Evolutionary conservation across 2,797 vertebrate genomes (phyloP), one percentile per base, ranked within the genome.

Genomic region (Esox lucius): DNA sequence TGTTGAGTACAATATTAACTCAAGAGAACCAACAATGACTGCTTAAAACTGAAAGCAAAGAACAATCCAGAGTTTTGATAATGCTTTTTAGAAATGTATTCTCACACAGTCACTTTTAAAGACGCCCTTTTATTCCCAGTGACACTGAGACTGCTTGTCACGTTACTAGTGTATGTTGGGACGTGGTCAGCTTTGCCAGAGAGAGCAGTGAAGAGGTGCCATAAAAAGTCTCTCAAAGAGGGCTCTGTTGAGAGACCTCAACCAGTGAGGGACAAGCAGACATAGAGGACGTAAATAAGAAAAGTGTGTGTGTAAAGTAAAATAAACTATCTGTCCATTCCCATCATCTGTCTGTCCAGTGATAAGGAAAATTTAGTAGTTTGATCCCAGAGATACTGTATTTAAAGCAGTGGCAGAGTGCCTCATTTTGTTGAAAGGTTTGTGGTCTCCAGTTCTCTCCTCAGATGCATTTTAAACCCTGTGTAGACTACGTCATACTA

Each of bases 61-160:
- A 92, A 91, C 91, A 93, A 92, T 91, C 89, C 87, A 79, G 77
- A 88, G 80, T 35, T 71, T 71, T 61, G 31, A 22, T 33, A 35
- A 26, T 71, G 64, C 33, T 76, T 69, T 46, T 61, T 74, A 49
- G 19, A 72, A 71, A 39, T 33, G 0, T 31, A 15, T 74, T 71
- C 31, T 75, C 87, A 84, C 85, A 83, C 71, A 76, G 86, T 90
- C 85, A 90, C 86, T 92, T 91, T 91, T 70, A 84, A 73, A 76
- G 28, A 74, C 31, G n/a, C 16, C 39, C 73, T 62, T 74, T 42
- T 71, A 17, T 39, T 1, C 66, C 19, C 15, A 70, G 68, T 75
- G 61, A 79, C 62, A 24, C 33, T 61, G 4, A n/a, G 33, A 33
- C 42, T 42, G 59, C 68, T 28, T 75, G 74, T 75, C 59, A 48